Evolutionary conservation across 2,888 invertebrate species (phyloP), one percentile per base, ranked within the genome.

Genomic region (Orthosia cruda): DNA sequence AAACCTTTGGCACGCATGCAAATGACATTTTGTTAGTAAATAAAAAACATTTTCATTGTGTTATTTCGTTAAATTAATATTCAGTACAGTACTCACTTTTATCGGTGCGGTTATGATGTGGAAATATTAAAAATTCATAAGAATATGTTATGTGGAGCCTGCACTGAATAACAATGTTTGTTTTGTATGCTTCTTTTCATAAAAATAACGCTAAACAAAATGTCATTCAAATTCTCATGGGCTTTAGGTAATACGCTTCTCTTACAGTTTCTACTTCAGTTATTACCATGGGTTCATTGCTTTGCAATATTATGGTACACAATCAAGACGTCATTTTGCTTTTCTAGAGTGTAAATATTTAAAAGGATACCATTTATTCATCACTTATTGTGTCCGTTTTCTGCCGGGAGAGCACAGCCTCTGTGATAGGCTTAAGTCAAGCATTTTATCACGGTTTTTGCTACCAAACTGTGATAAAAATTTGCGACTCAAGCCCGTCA

Each of bases 51-150:
- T 57, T 59, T 52, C 9, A 20, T 45, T n/a, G 26, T 62, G 23
- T 65, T 65, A 47, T 49, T 11, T 40, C 26, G 40, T 16, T 7
- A 16, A 49, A 62, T 82, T 80, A 61, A 49, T 65, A 82, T 82
- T 80, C 80, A 65, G 54, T 45, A 50, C 65, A 47, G 45, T 58
- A 32, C 47, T n/a, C 45, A 15, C 50, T 64, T 71, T 82, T 77
- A 77, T 77, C 66, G 62, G 62, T 58, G 52, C 59, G 54, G 68
- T 58, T 77, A 54, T 66, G 68, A 73, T 71, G 62, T 54, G 65
- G 40, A 58, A 72, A 65, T 54, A 77, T 81, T 72, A 72, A 72
- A 81, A 82, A 72, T 47, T 77, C 72, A 77, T 69, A 57, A 77
- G 64, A 50, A 32, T 62, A 59, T 67, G 18, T 76, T 26, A 59